These are phyloP conservation scores for Chelonoidis abingdonii DNA, from an alignment of 2,113 vertebrate genomes.

Conservation along the genomic window DNA sequence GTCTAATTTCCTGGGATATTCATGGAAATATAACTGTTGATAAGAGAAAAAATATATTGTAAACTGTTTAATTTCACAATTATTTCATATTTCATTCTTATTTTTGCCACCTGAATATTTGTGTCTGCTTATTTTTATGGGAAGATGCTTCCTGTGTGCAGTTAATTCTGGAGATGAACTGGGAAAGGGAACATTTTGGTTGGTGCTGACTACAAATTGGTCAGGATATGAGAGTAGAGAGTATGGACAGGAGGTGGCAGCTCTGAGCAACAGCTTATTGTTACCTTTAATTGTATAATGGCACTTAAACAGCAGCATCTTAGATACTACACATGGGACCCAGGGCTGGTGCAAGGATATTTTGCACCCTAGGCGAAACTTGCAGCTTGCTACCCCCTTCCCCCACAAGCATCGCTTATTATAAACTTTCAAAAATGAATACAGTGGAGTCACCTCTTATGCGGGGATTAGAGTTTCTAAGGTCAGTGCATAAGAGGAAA, in stretches of 20 bases:
- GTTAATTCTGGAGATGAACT: neutral
- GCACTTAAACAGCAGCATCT: neutral
- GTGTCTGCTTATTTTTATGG: neutral
- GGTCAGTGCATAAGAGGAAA: no score
- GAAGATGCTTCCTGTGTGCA: neutral
- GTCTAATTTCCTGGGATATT: constrained; percentile 55
- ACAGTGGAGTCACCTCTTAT: no score
- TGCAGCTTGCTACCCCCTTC: no score
- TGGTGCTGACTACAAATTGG: neutral
- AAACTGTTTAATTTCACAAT: neutral
- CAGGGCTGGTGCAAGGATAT: no score
- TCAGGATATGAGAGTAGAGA: neutral
- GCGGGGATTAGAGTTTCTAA: no score
- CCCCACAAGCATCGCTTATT: no score
- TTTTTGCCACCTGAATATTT: neutral
- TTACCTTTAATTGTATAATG: neutral
- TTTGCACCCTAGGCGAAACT: no score
- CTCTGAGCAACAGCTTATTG: constrained; percentile 6
- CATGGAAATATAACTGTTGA: constrained; percentile 55
- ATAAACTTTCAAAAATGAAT: no score
- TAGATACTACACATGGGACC: neutral
- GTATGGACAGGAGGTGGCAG: constrained; percentile 66
- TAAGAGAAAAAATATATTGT: neutral
- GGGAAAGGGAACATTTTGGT: neutral
- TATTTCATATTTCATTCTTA: neutral